phyloP scores from a whole-genome alignment of 2,888 invertebrate species.

The Drosophila diplacantha region DNA sequence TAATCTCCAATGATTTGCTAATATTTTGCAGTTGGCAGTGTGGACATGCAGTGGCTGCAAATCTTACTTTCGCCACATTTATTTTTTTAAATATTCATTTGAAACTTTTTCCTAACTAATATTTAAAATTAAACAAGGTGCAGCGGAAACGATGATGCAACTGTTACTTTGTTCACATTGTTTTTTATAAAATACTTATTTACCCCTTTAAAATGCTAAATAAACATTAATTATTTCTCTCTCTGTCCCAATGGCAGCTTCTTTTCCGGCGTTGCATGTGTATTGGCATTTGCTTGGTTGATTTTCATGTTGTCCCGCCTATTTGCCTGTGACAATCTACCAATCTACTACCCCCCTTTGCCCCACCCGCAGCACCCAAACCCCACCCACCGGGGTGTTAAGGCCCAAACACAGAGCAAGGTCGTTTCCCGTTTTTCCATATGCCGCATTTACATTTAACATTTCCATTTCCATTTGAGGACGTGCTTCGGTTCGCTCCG shows the following conservation, averaged over 20 bases:
- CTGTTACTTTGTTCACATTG: neutral
- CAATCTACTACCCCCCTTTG: conserved; percentile 18
- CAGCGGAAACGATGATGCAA: neutral
- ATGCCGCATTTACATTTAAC: conserved; percentile 66
- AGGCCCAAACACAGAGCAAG: conserved; percentile 71
- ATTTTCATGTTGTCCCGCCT: conserved; percentile 69
- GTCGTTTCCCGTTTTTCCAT: conserved; percentile 59
- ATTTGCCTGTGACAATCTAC: conserved; percentile 62
- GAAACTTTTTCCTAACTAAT: neutral
- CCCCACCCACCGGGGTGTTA: conserved; percentile 50
- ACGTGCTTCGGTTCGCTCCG: conserved; percentile 39
- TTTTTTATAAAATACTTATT: neutral
- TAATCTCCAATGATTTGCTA: neutral
- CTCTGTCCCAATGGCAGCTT: conserved; percentile 9
- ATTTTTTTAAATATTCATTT: neutral
- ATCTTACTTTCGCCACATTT: neutral
- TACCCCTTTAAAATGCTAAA: neutral
- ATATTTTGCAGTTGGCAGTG: neutral
- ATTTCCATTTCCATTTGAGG: conserved; percentile 58
- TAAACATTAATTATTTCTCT: conserved; percentile 1
- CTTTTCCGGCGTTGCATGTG: conserved; percentile 45
- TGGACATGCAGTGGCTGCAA: neutral
- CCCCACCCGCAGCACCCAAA: neutral
- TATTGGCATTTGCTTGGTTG: conserved; percentile 73
- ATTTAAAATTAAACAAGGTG: neutral